These are phyloP conservation scores for Phoebastria nigripes DNA, from an alignment of 2,797 vertebrate species.

Conservation along the genomic window DNA sequence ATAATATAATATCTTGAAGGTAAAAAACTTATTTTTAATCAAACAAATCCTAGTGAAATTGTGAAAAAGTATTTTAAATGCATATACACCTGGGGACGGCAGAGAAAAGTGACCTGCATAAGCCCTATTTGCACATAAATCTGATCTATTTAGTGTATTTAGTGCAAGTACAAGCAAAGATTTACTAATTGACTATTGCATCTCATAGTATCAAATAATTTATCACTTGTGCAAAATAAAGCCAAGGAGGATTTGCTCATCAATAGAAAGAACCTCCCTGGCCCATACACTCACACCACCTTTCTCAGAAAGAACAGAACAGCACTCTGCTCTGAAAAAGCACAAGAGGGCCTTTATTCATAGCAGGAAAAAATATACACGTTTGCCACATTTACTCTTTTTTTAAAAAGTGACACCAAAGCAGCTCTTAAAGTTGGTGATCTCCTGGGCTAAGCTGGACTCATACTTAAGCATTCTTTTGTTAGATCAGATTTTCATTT, in stretches of 20 bases:
- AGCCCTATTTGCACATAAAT: not conserved
- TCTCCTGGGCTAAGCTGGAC: not conserved
- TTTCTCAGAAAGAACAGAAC: not conserved
- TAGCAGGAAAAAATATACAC: not conserved
- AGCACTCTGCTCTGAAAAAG: not conserved
- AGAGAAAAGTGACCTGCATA: not conserved
- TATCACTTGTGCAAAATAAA: not conserved
- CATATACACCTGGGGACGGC: not conserved
- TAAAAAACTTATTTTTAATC: not conserved
- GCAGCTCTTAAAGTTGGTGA: not conserved
- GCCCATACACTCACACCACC: not conserved
- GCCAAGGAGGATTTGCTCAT: not conserved
- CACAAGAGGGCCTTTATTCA: not conserved
- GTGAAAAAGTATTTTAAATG: slow-evolving; percentile 36
- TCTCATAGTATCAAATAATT: not conserved
- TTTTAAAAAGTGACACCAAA: not conserved
- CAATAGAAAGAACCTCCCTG: not conserved
- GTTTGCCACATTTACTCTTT: not conserved
- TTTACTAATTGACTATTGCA: not conserved
- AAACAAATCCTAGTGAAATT: slow-evolving; percentile 37
- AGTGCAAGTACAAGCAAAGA: not conserved
- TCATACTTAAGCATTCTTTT: not conserved
- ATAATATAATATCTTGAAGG: slow-evolving; percentile 18
- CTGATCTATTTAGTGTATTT: not conserved
- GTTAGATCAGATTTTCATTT: not conserved